Evolutionary conservation across 2,888 invertebrate genomes (phyloP), one percentile per base, ranked within the genome.

Genomic region (Hololepta plana): DNA sequence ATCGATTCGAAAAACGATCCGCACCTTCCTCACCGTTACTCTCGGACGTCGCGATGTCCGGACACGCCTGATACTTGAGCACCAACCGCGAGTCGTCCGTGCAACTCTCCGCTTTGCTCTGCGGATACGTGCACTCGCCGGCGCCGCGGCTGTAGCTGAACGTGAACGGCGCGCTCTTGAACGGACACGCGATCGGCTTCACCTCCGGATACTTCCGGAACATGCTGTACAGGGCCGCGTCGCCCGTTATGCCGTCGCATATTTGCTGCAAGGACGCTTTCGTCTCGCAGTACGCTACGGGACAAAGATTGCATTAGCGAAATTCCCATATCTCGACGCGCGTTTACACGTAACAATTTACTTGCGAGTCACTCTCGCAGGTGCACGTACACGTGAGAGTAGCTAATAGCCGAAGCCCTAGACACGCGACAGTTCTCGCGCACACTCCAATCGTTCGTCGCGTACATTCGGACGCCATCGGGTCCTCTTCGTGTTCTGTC

Each of bases 61-160:
- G 74, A 44, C 87, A 85, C 1, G 81, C 79, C 57, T 80, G 77
- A 51, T 81, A 85, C 34, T 77, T 70, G 35, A 87, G 62, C 33
- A 82, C 66, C 22, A 85, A 62, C 21, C 76, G 58, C 2, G 80
- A 77, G 43, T 79, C 74, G 41, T 84, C 80, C 1, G 82, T 84
- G 54, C 85, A 87, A 26, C 77, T 72, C 51, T 82, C 81, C 1
- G 80, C 77, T 22, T 72, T 67, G 7, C 82, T 82, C 9, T 68
- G 67, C 1, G 84, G 84, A 41, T 69, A 67, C 20, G 53, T 57
- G 53, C 84, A 84, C 41, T 77, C 77, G 1, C 74, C 76, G 1
- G 68, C 62, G 3, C 79, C 79, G 55, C 67, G 53, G 46, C 65
- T 77, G 53, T 85, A 85, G 2, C 73, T 72, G 54, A 85, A 84